Evolutionary conservation across 53 echinoderm and acorn worm species (phyloP), one percentile per base, ranked within the genome.

Genomic region (Holothuria scabra): DNA sequence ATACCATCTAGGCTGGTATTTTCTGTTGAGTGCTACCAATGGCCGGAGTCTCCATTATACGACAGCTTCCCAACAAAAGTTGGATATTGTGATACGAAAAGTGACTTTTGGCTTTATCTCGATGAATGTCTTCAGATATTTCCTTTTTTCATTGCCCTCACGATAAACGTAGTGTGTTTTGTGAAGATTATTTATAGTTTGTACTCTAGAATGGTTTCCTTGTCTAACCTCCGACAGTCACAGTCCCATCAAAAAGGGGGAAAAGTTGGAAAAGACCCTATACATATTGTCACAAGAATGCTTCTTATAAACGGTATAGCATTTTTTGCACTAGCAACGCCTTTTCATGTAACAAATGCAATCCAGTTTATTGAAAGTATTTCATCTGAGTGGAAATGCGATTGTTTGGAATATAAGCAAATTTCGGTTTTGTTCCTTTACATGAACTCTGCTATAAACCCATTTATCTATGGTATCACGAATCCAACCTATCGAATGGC

Each of bases 401-500:
- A 67, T 34, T 28, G 16, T 32, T 19, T 33, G 10, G 29, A 20
- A 20, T 67, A 31, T 32, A 67, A 67, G 30, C 32, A 67, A 20
- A 11, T 29, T 5, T 67, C 34, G 14, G 26, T 67, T 24, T 28
- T 67, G 26, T 32, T 67, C 31, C 14, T 67, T 10, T 67, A 67
- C 25, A 67, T 67, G 30, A 34, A 67, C 34, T 67, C 67, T 28
- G 67, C 67, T 20, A 16, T 67, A 20, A 67, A 28, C 34, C 67
- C 67, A 67, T 67, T 32, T n/a, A 67, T 67, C 21, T 67, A 67
- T 67, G 67, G 67, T 22, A 67, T 67, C 31, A 67, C 67, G 13
- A 67, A 67, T 31, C 67, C 32, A 16, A 20, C 34, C 8, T 67
- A 67, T 8, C 10, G 30, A 16, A 29, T 7, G 11, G 30, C 67